These are phyloP conservation scores for Diplolepis rosae DNA, from an alignment of 2,888 invertebrate species.

Conservation along the genomic window DNA sequence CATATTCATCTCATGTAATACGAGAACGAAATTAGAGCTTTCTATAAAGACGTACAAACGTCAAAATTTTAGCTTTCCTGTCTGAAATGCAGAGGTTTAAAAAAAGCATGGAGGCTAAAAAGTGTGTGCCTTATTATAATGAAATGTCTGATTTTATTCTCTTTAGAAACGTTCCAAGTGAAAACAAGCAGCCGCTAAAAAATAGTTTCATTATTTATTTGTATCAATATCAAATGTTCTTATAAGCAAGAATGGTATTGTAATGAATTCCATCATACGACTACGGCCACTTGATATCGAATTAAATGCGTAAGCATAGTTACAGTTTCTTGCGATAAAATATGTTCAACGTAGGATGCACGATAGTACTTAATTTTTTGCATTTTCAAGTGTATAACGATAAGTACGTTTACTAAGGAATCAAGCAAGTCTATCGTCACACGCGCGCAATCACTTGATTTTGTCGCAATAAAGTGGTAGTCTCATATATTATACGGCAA, in stretches of 20 bases:
- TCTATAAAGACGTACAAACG: slow-evolving; percentile 22
- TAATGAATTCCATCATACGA: slow-evolving; percentile 1
- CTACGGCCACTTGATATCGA: neutral
- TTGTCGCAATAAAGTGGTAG: slow-evolving; percentile 1
- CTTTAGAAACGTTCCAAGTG: neutral
- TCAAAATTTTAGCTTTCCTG: slow-evolving; percentile 6
- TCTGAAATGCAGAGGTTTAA: slow-evolving; percentile 19
- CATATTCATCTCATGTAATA: slow-evolving; percentile 30
- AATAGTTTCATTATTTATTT: slow-evolving; percentile 40
- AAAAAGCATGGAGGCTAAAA: neutral
- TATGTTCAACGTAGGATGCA: neutral
- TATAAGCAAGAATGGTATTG: slow-evolving; percentile 10
- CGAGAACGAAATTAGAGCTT: slow-evolving; percentile 37
- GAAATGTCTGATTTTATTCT: slow-evolving; percentile 20
- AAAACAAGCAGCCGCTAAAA: neutral
- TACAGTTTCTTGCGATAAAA: slow-evolving; percentile 3
- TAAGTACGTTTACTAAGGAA: neutral
- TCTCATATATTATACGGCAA: slow-evolving; percentile 3
- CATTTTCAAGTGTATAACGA: slow-evolving; percentile 1
- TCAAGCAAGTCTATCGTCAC: neutral
- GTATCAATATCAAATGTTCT: slow-evolving; percentile 34
- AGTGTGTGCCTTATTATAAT: slow-evolving; percentile 20
- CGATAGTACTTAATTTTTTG: slow-evolving; percentile 13
- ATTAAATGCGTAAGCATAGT: neutral
- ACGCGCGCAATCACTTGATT: neutral